Percentiles rank a stretch among this genome's conserved stretches.
Conservation (phyloP, 2,888 invertebrate genomes). For the Onthophagus sagittarius region DNA sequence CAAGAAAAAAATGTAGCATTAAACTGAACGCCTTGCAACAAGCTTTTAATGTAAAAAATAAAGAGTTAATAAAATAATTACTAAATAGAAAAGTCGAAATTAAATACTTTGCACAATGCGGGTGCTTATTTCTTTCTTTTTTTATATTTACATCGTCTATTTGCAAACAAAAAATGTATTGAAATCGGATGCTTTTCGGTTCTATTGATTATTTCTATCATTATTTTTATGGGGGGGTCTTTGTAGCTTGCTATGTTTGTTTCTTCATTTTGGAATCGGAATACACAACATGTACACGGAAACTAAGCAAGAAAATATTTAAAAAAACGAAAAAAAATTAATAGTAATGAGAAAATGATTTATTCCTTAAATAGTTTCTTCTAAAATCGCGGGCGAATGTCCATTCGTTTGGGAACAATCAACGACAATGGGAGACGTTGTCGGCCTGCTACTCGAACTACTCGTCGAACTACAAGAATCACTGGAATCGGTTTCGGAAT, state of each 20-base stretch:
- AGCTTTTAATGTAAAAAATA: background rate
- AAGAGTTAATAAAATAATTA: slow-evolving; percentile 1
- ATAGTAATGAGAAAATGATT: slow-evolving; percentile 14
- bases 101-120: too few species aligned
- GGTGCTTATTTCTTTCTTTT: background rate
- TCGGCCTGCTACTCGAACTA: slow-evolving; percentile 23
- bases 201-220: too few species aligned
- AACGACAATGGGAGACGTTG: slow-evolving; percentile 19
- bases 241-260: too few species aligned
- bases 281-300: too few species aligned
- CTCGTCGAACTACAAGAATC: slow-evolving; percentile 41
- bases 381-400: slow-evolving; percentile 32
- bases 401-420: slow-evolving; percentile 41
- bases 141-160: background rate
- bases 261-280: background rate
- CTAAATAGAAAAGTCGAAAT: too few species aligned
- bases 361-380: slow-evolving; percentile 23
- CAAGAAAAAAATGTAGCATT: slow-evolving; percentile 13
- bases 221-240: too few species aligned
- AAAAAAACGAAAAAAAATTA: too few species aligned
- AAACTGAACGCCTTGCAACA: background rate
- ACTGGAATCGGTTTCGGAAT: slow-evolving; percentile 53
- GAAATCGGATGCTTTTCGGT: background rate
- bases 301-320: background rate
- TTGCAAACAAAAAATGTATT: background rate